Evolutionary conservation across 2,113 vertebrate species (phyloP).

Genomic region (Mirounga angustirostris): DNA sequence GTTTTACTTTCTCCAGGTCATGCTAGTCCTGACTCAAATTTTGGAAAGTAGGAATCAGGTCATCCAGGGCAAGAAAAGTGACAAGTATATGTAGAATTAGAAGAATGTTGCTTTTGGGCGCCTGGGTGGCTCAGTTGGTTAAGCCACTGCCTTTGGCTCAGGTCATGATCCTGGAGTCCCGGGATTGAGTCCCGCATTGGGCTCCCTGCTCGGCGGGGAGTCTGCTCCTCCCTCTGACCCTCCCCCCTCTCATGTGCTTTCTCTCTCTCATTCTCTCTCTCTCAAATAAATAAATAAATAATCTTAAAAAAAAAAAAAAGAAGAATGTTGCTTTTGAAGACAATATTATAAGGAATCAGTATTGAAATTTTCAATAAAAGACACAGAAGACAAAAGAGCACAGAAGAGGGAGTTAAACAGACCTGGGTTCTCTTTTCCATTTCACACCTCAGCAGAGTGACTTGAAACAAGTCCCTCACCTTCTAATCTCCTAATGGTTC

Average conservation of each 20-base stretch:
- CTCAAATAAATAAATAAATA: no score
- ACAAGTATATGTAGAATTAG: not conserved
- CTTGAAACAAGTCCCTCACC: not conserved
- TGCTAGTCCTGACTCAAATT: not conserved
- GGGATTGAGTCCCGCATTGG: no score
- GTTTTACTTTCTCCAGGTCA: not conserved
- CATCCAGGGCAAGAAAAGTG: not conserved
- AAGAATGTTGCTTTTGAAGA: conserved; percentile 12
- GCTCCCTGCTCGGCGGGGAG: no score
- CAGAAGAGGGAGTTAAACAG: not conserved
- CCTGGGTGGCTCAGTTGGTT: no score
- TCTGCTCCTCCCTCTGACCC: no score
- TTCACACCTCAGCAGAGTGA: not conserved
- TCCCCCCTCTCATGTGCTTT: no score
- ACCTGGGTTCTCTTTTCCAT: not conserved
- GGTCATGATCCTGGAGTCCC: no score
- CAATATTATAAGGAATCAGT: not conserved
- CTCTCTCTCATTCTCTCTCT: no score
- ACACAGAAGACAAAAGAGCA: not conserved
- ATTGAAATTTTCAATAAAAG: conserved; percentile 7
- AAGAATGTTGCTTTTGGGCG: not conserved
- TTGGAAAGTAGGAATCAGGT: not conserved
- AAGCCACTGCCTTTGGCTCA: no score
- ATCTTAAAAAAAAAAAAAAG: no score
- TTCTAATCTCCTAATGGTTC: not conserved